Base-by-base conservation (phyloP, 1,140 invertebrate species). In the Procambarus clarkii region DNA sequence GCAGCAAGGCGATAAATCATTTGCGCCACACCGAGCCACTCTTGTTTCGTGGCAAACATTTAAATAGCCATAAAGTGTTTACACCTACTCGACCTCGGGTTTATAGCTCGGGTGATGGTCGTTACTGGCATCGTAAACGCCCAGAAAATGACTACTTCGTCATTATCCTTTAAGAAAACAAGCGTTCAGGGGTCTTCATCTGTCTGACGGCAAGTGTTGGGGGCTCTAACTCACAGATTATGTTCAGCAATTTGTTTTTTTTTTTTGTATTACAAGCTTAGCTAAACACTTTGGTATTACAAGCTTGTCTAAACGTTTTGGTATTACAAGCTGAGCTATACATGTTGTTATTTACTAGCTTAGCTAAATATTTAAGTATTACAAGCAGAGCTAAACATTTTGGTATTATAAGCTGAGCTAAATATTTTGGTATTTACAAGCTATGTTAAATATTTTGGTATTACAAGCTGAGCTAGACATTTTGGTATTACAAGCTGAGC, bases 111-210 rank as follows among this genome's bases (percentile, higher is more conserved):
- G 74, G 69, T 87, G 85, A 87, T 79, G 85, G 85, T 45, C 85
- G 54, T 87, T 87, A 44, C 85, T 5, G 46, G 71, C 69, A 48
- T 87, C 85, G 85, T 87, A 86, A 87, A 76, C 71, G 74, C 76
- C 76, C 5, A 60, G 85, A 54, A 87, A 60, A 87, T 87, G 85
- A 87, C 85, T 87, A 79, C 50, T 54, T 78, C 85, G 77, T 87
- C 85, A 87, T 87, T 87, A 87, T 87, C 85, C 85, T 79, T 87
- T 87, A 87, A 87, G 85, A 87, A 87, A 87, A 87, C 85, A 87
- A 79, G 85, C 76, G 74, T 87, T 44, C 13, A 71, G 24, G 85
- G 76, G 71, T 74, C 69, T 74, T 74, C 69, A 74, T 74, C 21
- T 74, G 69, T 74, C 24, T 0, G 69, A 15, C n/a, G 24, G 8